These are phyloP conservation scores for Alligator mississippiensis DNA, from an alignment of 2,113 vertebrate genomes.

Conservation along the genomic window DNA sequence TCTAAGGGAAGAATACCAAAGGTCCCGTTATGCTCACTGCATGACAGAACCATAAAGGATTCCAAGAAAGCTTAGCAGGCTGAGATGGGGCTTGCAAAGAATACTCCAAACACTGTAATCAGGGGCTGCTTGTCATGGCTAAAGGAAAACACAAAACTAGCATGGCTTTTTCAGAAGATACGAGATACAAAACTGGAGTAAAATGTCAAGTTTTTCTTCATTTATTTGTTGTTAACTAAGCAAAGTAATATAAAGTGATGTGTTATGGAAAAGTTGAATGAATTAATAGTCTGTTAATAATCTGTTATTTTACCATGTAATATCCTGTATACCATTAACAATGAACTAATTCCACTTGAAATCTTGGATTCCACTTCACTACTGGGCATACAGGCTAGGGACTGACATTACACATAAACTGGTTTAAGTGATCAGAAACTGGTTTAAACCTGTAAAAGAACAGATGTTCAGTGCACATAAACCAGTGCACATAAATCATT, in stretches of 20 bases:
- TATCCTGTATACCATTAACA: no score
- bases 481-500: no score
- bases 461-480: no score
- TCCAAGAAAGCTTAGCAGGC: neutral
- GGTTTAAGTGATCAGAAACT: no score
- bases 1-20: neutral
- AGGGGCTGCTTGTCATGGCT: neutral
- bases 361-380: neutral
- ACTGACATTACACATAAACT: no score
- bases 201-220: no score
- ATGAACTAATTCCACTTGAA: neutral
- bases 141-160: neutral
- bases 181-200: neutral
- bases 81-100: neutral
- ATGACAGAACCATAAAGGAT: neutral
- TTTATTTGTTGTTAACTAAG: no score
- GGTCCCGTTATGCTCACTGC: neutral
- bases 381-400: neutral
- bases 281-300: neutral
- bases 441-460: no score
- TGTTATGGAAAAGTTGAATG: neutral
- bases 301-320: neutral
- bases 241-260: neutral
- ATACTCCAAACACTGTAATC: neutral
- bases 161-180: neutral